Evolutionary conservation across 2,113 vertebrate species (phyloP).

Genomic region (Recurvirostra avosetta): DNA sequence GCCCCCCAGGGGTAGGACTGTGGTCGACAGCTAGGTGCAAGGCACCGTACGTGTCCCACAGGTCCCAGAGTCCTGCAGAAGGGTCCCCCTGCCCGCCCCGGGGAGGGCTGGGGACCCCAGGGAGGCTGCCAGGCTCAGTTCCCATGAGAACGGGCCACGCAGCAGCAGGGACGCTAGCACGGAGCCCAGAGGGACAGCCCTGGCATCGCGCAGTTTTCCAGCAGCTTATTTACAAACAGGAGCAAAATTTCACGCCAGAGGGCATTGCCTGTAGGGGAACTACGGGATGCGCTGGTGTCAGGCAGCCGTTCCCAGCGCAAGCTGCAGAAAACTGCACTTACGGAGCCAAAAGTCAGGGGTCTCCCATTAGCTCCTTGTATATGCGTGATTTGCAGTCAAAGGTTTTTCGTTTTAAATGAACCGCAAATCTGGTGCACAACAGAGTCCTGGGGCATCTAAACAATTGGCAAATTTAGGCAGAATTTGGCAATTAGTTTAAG

Average conservation of each 20-base stretch:
- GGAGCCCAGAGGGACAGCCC: background rate
- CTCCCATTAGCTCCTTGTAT: background rate
- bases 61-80: background rate
- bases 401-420: background rate
- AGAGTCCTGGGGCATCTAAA: background rate
- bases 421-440: background rate
- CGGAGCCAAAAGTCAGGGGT: background rate
- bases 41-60: rapidly evolving
- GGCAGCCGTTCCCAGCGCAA: background rate
- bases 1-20: background rate
- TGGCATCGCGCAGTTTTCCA: rapidly evolving
- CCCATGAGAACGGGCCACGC: rapidly evolving
- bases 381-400: background rate
- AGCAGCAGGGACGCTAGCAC: background rate
- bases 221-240: background rate
- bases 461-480: background rate
- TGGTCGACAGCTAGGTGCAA: background rate
- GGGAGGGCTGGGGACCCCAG: background rate
- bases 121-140: background rate
- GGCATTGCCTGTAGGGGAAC: background rate
- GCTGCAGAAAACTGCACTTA: background rate
- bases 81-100: rapidly evolving
- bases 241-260: background rate
- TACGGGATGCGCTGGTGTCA: background rate
- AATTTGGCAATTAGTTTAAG: background rate